Conservation (phyloP, 2,888 invertebrate species). For the Dasysyrphus albostriatus region DNA sequence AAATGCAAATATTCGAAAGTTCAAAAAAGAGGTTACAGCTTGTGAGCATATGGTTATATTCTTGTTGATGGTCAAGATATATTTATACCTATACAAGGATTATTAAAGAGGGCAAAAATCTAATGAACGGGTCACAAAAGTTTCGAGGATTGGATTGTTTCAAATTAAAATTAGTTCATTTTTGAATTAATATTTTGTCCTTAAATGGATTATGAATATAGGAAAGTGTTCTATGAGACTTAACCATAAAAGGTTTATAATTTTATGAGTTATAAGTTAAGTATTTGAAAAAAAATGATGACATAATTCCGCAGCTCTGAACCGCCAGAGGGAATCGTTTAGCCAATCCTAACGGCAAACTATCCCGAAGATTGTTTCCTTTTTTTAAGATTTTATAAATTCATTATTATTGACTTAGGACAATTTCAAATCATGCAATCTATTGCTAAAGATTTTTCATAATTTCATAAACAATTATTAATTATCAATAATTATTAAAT, state of each 20-base stretch:
- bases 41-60: conserved; percentile 61
- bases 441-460: too few species aligned
- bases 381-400: too few species aligned
- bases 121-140: conserved; percentile 46
- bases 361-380: too few species aligned
- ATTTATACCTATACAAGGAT: not conserved
- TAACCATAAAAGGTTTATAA: not conserved
- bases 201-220: conserved; percentile 1
- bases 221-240: not conserved
- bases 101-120: conserved; percentile 39
- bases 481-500: too few species aligned
- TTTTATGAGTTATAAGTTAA: not conserved
- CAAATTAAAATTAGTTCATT: conserved; percentile 66
- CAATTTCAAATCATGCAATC: too few species aligned
- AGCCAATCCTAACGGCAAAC: too few species aligned
- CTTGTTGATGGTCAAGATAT: conserved; percentile 43
- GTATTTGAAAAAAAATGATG: not conserved
- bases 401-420: too few species aligned
- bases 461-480: too few species aligned
- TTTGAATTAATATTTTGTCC: conserved; percentile 27
- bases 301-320: too few species aligned
- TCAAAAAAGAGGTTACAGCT: conserved; percentile 56
- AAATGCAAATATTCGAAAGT: conserved; percentile 70
- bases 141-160: conserved; percentile 63
- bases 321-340: too few species aligned